Evolutionary conservation across 2,888 invertebrate species (phyloP).

Genomic region (Pecten maximus): DNA sequence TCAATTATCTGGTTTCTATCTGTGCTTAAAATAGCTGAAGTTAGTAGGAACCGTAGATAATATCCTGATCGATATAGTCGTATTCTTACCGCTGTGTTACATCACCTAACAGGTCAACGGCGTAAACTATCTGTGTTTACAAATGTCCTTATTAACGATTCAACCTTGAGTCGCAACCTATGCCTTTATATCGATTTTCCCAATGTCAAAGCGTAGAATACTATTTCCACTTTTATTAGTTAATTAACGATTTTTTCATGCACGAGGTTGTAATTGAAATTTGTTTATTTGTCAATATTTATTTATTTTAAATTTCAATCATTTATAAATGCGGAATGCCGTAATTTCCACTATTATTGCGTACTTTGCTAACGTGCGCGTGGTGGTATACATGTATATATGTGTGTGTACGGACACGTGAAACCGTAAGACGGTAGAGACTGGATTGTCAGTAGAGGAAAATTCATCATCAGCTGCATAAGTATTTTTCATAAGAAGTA

Average conservation of each 20-base stretch:
- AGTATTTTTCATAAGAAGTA: neutral
- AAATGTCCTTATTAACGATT: neutral
- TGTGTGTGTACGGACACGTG: neutral
- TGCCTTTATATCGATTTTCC: neutral
- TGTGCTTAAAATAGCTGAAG: neutral
- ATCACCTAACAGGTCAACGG: neutral
- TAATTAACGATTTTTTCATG: neutral
- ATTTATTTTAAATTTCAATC: neutral
- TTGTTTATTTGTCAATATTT: neutral
- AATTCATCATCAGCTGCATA: neutral
- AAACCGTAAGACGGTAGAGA: neutral
- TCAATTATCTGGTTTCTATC: neutral
- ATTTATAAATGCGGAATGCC: neutral
- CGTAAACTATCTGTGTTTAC: neutral
- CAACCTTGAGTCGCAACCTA: conserved; percentile 5
- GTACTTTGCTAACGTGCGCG: neutral
- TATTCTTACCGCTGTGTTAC: neutral
- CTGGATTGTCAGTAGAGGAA: neutral
- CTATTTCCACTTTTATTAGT: neutral
- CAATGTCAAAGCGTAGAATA: neutral
- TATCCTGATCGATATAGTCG: neutral
- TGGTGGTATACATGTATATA: neutral
- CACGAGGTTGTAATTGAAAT: neutral
- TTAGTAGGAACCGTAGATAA: neutral
- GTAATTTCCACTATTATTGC: neutral